Base-by-base conservation (phyloP, 2,888 invertebrate species). In the Argyra leucocephala region DNA sequence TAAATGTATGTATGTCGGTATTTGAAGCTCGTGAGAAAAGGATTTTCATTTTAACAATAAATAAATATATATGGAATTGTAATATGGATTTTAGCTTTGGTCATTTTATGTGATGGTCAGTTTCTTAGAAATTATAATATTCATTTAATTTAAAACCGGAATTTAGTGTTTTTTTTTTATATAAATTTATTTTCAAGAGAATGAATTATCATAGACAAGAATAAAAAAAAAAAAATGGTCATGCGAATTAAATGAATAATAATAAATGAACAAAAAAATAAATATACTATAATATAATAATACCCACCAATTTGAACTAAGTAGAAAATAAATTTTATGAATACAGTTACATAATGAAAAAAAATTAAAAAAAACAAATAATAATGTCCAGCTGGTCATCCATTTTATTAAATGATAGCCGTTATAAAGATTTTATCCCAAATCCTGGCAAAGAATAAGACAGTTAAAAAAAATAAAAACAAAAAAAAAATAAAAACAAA, bases 21-120 rank as follows among this genome's bases (percentile, higher is more conserved):
- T 48, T 48, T 48, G 48, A 48, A 48, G 48, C 48, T 48, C 48
- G 48, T 48, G 48, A 48, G 48, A 48, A 48, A 48, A 48, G 48
- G 48, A 48, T 48, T 48, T 48, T 48, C n/a, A 31, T 7, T 18
- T 48, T 3, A 48, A 48, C 48, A 48, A 48, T 18, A 48, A 48
- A 48, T n/a, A 48, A 5, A 48, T 15, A 48, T 48, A 48, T 48
- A 18, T 48, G 7, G 7, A 48, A 15, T 48, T 15, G 18, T 48
- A 31, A 48, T 12, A 37, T 31, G 31, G 5, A 31, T 48, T 9
- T 48, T 18, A 48, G 18, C n/a, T 15, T 48, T 48, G 48, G 48
- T 48, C 9, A 48, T 48, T 48, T 2, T 15, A n/a, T 48, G 48
- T 48, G 48, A 48, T 48, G 48, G 48, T 48, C 48, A 48, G 31